Base-by-base conservation (phyloP, 2,113 vertebrate genomes). In the Mormoops blainvillei region DNA sequence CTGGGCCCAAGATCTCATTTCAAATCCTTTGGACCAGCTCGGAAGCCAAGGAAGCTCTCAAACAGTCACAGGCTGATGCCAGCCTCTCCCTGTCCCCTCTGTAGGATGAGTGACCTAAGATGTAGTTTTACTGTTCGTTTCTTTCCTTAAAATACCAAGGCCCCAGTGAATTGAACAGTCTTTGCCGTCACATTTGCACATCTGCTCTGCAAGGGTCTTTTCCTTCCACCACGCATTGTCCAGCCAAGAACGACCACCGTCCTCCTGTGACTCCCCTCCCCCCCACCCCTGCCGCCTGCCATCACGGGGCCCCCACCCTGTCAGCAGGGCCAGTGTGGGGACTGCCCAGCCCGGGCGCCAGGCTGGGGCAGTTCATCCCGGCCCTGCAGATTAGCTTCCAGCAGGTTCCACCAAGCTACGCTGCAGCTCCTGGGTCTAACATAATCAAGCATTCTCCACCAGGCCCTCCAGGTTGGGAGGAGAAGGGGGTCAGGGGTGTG, bases 241-340 rank as follows among this genome's bases (percentile, higher is more conserved):
- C 50, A 87, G 52, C 18, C 87, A 38, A 2, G 22, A 78, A 24
- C 16, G 38, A 3, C 26, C 22, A 65, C 1, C 0, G 2, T 28
- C 33, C 6, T n/a, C 7, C 5, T 31, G n/a, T 63, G 65, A 41
- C 78, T 20, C 54, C 14, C 50, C 1, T 9, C 15, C 54, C n/a
- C 15, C 1, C 7, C 6, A 5, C 0, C 11, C 3, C 14, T n/a
- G n/a, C 11, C 0, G 0, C 45, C 26, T 6, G 3, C 56, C 52
- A 33, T 31, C 71, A 63, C 14, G 2, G 2, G 45, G 76, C 36
- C 56, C 31, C 38, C 54, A 15, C 22, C 9, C 78, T 1, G 0
- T 19, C 14, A n/a, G 48, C 36, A 58, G 31, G n/a, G 19, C 67
- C 43, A 31, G 50, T 28, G 14, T 91, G 83, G 36, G 36, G 36